A percentile compares a stretch with the other conserved stretches of the same genome.
These are phyloP conservation scores for Pristionchus arcanus DNA, from an alignment of 2,888 invertebrate genomes.

Conservation along the genomic window DNA sequence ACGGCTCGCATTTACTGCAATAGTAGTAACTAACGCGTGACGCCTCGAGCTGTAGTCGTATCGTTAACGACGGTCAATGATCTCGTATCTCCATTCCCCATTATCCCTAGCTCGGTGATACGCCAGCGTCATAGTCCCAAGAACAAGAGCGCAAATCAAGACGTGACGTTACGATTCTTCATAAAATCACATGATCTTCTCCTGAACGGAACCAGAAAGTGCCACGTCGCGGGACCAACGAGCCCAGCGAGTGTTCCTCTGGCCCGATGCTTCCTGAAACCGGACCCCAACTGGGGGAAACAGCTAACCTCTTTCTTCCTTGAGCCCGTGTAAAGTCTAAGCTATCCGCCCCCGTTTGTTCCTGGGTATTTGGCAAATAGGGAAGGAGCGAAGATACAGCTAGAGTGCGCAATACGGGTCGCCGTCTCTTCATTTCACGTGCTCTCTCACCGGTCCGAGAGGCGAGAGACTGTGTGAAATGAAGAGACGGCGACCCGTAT, in stretches of 20 bases:
- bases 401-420: no score
- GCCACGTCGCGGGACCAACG: not conserved
- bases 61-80: not conserved
- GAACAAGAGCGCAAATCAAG: not conserved
- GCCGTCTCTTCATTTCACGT: no score
- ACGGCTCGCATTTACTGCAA: not conserved
- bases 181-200: not conserved
- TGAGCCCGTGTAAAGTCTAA: not conserved
- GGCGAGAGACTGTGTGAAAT: no score
- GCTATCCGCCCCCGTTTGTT: not conserved
- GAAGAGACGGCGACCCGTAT: no score
- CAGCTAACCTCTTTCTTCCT: not conserved
- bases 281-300: not conserved
- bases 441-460: no score
- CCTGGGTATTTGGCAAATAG: not conserved
- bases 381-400: not conserved
- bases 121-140: not conserved
- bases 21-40: not conserved
- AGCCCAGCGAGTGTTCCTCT: not conserved
- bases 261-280: not conserved
- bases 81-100: not conserved
- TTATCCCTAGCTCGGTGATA: not conserved
- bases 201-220: not conserved
- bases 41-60: not conserved
- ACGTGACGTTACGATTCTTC: no score